Conservation (phyloP, 2,888 invertebrate genomes). For the Napeogenes inachia region DNA sequence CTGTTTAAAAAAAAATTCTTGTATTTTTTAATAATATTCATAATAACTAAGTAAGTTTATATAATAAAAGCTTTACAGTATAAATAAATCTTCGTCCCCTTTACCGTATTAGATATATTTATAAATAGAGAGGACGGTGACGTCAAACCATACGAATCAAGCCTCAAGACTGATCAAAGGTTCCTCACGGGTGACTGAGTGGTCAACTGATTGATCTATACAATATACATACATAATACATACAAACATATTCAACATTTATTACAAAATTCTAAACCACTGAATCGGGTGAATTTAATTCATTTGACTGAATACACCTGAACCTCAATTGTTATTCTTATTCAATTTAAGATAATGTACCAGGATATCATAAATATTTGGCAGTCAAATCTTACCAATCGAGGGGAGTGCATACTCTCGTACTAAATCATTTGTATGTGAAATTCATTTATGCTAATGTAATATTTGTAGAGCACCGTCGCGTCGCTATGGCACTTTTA, state of each 20-base stretch:
- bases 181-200: slow-evolving; percentile 32
- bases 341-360: slow-evolving; percentile 27
- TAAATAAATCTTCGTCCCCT: too few species aligned
- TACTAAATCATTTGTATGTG: slow-evolving; percentile 35
- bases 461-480: slow-evolving; percentile 38
- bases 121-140: slow-evolving; percentile 20
- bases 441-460: slow-evolving; percentile 39
- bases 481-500: slow-evolving; percentile 34
- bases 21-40: too few species aligned
- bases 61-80: too few species aligned
- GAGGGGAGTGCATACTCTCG: slow-evolving; percentile 35
- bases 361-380: slow-evolving; percentile 33
- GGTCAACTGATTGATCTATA: not conserved
- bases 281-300: too few species aligned
- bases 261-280: too few species aligned
- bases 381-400: slow-evolving; percentile 40
- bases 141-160: slow-evolving; percentile 36
- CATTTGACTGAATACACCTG: not conserved
- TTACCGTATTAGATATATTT: not conserved
- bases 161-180: slow-evolving; percentile 37
- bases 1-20: too few species aligned
- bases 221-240: not conserved
- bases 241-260: not conserved
- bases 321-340: slow-evolving; percentile 9
- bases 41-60: too few species aligned